phyloP scores from a whole-genome alignment of 92 coral and sea anemone species.

The Porites rus region DNA sequence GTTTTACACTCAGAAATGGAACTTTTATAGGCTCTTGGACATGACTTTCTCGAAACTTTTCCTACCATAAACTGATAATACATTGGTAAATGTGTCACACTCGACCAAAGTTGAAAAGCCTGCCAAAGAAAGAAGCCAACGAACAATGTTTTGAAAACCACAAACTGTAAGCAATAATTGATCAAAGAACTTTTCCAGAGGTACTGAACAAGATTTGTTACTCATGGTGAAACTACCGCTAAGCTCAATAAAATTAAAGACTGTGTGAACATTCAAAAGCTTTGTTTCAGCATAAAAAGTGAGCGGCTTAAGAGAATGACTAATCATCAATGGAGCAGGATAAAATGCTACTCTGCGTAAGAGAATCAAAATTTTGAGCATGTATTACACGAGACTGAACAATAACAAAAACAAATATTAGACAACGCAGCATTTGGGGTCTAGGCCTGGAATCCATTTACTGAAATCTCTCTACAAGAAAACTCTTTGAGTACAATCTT shows the following conservation, averaged over 20 bases:
- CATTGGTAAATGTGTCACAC: constrained; percentile 30
- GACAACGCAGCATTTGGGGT: background rate
- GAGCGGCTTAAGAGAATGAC: background rate
- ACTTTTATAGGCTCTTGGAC: constrained; percentile 7
- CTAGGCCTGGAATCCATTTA: background rate
- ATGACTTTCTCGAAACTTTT: background rate
- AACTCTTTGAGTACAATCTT: background rate
- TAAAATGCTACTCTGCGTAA: background rate
- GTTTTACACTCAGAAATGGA: constrained; percentile 8
- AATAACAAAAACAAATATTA: no score
- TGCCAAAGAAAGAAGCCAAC: constrained; percentile 28
- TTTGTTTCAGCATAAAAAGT: background rate
- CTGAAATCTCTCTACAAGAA: background rate
- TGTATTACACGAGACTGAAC: background rate
- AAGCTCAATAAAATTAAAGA: background rate
- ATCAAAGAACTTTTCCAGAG: background rate
- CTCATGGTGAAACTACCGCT: background rate
- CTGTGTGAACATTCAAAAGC: background rate
- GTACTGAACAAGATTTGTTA: background rate
- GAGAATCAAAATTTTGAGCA: background rate
- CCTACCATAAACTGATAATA: constrained; percentile 14
- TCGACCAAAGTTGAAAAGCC: constrained; percentile 36
- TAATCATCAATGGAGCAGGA: background rate
- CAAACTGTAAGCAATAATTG: background rate
- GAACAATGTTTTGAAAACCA: background rate